A percentile compares a stretch with the other conserved stretches of the same genome.
Evolutionary conservation across 1,140 invertebrate genomes (phyloP).

Genomic region (Penaeus chinensis): DNA sequence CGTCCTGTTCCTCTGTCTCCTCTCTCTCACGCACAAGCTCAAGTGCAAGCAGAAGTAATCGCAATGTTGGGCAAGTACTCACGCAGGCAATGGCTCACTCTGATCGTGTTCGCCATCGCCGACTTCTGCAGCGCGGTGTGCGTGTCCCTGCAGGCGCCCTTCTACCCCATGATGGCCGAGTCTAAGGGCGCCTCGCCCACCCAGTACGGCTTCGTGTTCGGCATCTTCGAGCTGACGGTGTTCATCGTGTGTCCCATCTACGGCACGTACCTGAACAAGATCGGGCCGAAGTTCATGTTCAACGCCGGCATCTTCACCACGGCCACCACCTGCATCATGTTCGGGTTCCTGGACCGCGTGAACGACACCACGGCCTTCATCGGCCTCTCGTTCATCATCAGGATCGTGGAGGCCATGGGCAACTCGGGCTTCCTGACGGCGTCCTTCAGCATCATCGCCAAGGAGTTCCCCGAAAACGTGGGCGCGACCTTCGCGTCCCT

Average conservation of each 20-base stretch:
- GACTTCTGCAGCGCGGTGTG: conserved; percentile 91
- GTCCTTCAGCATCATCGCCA: conserved; percentile 91
- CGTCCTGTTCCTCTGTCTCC: too few species aligned
- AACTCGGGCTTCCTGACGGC: conserved; percentile 93
- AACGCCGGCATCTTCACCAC: conserved; percentile 88
- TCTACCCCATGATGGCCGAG: conserved; percentile 77
- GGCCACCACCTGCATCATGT: conserved; percentile 70
- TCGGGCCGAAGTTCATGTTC: conserved; percentile 90
- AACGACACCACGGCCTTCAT: conserved; percentile 86
- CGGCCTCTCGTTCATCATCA: conserved; percentile 83
- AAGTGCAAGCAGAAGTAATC: too few species aligned
- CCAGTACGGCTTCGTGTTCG: conserved; percentile 92
- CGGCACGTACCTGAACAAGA: conserved; percentile 82
- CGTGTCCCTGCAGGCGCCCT: conserved; percentile 79
- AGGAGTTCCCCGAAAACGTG: conserved; percentile 90
- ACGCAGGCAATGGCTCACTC: conserved; percentile 83
- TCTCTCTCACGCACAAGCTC: too few species aligned
- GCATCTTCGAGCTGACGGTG: conserved; percentile 90
- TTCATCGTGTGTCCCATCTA: conserved; percentile 91
- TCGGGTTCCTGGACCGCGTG: conserved; percentile 82
- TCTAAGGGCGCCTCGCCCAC: conserved; percentile 86
- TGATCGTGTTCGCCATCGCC: conserved; percentile 85
- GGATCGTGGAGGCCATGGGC: conserved; percentile 90
- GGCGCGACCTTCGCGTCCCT: conserved; percentile 89
- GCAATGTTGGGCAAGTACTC: conserved; percentile 72